A percentile compares a stretch with the other conserved stretches of the same genome.
phyloP scores from a whole-genome alignment of 1,140 invertebrate species.

The Heliconius nattereri region DNA sequence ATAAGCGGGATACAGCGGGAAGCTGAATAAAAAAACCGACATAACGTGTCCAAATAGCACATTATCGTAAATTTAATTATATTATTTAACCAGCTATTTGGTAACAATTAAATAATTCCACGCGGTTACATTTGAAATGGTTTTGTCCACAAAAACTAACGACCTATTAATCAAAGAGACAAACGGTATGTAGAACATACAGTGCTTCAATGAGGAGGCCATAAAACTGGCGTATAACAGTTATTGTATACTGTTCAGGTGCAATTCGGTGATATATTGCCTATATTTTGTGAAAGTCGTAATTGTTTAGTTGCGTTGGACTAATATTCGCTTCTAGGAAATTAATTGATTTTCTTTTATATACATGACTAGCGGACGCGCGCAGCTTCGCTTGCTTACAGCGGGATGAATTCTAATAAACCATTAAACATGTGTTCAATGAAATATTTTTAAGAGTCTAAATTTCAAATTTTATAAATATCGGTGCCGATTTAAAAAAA shows the following conservation, averaged over 20 bases:
- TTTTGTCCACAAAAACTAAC: slow-evolving; percentile 28
- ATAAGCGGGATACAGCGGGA: too few species aligned
- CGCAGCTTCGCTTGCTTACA: too few species aligned
- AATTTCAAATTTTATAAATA: too few species aligned
- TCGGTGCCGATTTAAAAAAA: too few species aligned
- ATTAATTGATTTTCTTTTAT: background rate
- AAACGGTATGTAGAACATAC: slow-evolving; percentile 31
- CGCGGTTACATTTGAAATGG: slow-evolving; percentile 17
- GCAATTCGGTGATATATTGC: slow-evolving; percentile 61
- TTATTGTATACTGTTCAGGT: slow-evolving; percentile 63
- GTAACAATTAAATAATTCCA: slow-evolving; percentile 13
- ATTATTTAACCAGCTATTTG: background rate
- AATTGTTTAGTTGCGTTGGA: background rate
- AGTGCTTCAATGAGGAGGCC: slow-evolving; percentile 54
- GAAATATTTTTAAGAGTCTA: too few species aligned
- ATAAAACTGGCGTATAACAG: slow-evolving; percentile 59
- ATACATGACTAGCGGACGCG: too few species aligned
- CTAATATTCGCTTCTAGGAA: background rate
- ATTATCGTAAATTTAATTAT: background rate
- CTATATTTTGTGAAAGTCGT: slow-evolving; percentile 40
- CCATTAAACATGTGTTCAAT: too few species aligned
- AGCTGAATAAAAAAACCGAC: too few species aligned
- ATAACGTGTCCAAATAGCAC: background rate
- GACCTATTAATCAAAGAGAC: slow-evolving; percentile 33
- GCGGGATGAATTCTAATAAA: too few species aligned